Conservation (phyloP, 2,113 vertebrate genomes). For the Sinocyclocheilus anshuiensis region DNA sequence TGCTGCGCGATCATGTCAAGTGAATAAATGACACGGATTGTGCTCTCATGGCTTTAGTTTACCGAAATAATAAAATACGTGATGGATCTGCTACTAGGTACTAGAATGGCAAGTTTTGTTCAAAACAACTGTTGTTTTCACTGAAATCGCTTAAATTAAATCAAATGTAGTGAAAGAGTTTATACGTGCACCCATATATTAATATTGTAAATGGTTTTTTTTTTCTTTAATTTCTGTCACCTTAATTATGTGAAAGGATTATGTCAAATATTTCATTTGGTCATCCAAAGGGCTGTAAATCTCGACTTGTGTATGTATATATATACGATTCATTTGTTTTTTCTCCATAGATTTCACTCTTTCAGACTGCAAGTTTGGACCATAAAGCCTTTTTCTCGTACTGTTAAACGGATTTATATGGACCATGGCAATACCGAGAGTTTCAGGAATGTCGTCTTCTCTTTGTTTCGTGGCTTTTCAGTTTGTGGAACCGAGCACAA, state of each 20-base stretch:
- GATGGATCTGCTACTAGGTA: not conserved
- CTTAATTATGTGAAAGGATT: not conserved
- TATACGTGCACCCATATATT: slow-evolving; percentile 5
- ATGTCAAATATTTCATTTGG: not conserved
- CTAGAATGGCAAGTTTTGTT: not conserved
- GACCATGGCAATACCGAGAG: not conserved
- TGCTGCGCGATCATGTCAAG: not conserved
- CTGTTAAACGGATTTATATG: not conserved
- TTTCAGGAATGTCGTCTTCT: not conserved
- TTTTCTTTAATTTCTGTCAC: not conserved
- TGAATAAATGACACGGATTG: not conserved
- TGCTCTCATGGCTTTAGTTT: not conserved
- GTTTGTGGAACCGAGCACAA: not conserved
- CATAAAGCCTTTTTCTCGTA: not conserved
- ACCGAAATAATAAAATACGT: not conserved
- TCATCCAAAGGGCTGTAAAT: slow-evolving; percentile 26
- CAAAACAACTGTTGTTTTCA: not conserved
- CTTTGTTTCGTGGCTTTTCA: not conserved
- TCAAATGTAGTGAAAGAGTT: not conserved
- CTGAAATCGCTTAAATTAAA: not conserved
- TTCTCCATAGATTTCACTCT: not conserved
- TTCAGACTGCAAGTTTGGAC: not conserved
- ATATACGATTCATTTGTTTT: not conserved
- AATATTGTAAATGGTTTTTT: not conserved
- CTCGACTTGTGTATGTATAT: not conserved